Evolutionary conservation across 1,140 invertebrate species (phyloP), one percentile per base, ranked within the genome.

Genomic region (Ephestia elutella): DNA sequence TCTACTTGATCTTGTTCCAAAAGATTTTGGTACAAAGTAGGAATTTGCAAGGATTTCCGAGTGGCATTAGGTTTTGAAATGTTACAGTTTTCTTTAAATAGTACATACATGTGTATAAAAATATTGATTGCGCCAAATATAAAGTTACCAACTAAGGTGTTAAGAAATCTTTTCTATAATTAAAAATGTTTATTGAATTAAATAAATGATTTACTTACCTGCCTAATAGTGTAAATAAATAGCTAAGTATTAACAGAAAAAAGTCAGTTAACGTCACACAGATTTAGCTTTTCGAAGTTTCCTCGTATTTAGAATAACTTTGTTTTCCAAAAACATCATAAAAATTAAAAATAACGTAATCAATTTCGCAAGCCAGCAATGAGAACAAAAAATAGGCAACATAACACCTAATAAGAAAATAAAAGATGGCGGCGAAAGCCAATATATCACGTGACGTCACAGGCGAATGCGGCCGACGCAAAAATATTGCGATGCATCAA

Each of bases 401-500:
- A 15, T 54, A 35, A 17, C 28, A 48, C 17, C 17, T 56, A 5
- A 56, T 56, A 56, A 53, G 19, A 53, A 56, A 57, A 57, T 49
- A 49, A 57, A 57, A 57, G 35, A 66, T 63, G 60, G 59, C 53
- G 67, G 56, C 51, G 65, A 68, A 66, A 69, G 73, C 68, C 73
- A 74, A 82, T 82, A 84, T 84, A 84, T 84, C 79, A 80, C 54
- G 69, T 68, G 64, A 76, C 74, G 75, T 82, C 75, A 77, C 70
- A 66, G 57, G 63, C 59, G 76, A 68, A 73, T 84, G 81, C 71
- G 72, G 66, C 71, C 72, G 78, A 82, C 81, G 70, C 72, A 68
- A 84, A 84, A 84, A 82, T 84, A 84, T 84, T 82, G 68, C 79
- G 72, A 84, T 84, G 81, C 81, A 84, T 84, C 81, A 84, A 80